Base-by-base conservation (phyloP, 2,797 vertebrate species). In the Antrozous pallidus region DNA sequence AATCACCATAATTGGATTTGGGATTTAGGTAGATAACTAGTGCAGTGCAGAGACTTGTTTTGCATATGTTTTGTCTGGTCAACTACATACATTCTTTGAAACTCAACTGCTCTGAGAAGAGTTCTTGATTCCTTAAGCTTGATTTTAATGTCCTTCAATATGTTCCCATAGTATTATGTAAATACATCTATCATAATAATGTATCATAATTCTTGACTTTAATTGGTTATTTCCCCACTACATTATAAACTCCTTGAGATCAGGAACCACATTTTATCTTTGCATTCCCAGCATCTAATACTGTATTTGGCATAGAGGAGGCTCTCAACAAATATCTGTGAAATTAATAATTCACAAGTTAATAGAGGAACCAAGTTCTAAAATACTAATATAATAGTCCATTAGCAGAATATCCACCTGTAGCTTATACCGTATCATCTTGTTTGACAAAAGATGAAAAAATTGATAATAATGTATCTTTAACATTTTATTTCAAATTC, bases 361-460 rank as follows among this genome's bases (percentile, higher is more conserved):
- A 58, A 91, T 56, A 74, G 42, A 88, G 51, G 47, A 84, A 89
- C 54, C 38, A 11, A 89, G 45, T 89, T 92, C 31, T 94, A 71
- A 92, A 38, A 78, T 90, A 79, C 17, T 83, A 56, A 77, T 79
- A n/a, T 54, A 42, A 75, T 10, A 91, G 51, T 33, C 6, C 11
- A 61, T 84, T 51, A 84, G 90, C 45, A 86, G 49, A 71, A 75
- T 6, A 69, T 45, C 31, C 10, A 51, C 26, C 14, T 88, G 3
- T 71, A 92, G 93, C 42, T 86, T 61, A 73, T 8, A 36, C 70
- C 51, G 26, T 47, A 42, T 79, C 71, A 7, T 92, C 47, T 93
- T 90, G 40, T 58, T 86, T 89, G 77, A 75, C 11, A 79, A 94
- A 95, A 95, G 63, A 49, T 82, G 42, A 65, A 78, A 90, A 91